These are phyloP conservation scores for Hypotaenidia okinawae DNA, from an alignment of 2,797 vertebrate genomes.

Conservation along the genomic window DNA sequence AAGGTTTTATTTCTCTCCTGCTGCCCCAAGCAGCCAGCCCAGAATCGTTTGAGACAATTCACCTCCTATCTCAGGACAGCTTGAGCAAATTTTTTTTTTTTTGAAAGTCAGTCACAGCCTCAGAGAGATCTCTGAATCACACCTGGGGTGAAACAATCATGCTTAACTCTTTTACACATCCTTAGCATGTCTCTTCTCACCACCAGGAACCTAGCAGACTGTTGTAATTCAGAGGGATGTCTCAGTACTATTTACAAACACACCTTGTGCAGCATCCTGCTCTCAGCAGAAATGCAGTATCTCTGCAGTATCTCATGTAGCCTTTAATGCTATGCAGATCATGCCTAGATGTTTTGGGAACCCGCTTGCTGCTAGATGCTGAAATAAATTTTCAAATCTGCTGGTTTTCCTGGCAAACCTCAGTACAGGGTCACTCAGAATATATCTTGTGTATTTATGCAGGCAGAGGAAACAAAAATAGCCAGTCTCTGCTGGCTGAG, in stretches of 20 bases:
- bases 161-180: constrained; percentile 1
- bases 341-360: neutral
- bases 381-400: neutral
- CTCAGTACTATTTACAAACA: constrained; percentile 47
- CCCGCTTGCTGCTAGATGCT: neutral
- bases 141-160: neutral
- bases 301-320: constrained; percentile 24
- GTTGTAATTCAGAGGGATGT: neutral
- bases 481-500: neutral
- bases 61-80: neutral
- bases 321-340: neutral
- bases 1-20: neutral
- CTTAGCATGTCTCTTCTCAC: constrained; percentile 18
- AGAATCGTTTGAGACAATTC: neutral
- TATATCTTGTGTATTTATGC: neutral
- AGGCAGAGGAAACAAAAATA: neutral
- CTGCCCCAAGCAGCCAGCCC: neutral
- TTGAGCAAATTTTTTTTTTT: neutral
- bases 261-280: neutral
- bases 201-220: neutral
- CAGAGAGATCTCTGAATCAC: constrained; percentile 22
- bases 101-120: neutral
- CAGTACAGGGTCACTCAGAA: neutral
- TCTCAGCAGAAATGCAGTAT: constrained; percentile 46
- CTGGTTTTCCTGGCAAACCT: neutral